A percentile compares a stretch with the other conserved stretches of the same genome.
phyloP scores from a whole-genome alignment of 1,140 invertebrate species.

The Macrotrachela quadricornifera region DNA sequence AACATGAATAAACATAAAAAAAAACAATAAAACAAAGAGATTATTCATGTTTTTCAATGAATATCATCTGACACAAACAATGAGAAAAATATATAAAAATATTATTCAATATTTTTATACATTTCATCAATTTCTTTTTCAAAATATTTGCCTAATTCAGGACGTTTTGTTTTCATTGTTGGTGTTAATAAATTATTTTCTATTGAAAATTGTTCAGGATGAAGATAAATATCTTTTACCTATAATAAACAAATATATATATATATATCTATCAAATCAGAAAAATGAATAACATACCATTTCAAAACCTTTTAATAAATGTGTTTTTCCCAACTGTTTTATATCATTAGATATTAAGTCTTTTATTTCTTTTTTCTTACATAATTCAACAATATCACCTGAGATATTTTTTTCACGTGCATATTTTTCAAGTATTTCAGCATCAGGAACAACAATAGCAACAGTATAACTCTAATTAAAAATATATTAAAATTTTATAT shows the following conservation, averaged over 20 bases:
- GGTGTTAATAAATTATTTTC: conserved; percentile 90
- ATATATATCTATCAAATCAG: too few species aligned
- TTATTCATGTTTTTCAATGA: too few species aligned
- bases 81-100: too few species aligned
- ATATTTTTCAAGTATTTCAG: conserved; percentile 71
- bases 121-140: conserved; percentile 3
- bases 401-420: conserved; percentile 55
- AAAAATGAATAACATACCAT: conserved; percentile 42
- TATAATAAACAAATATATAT: conserved; percentile 33
- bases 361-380: conserved; percentile 58
- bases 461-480: conserved; percentile 72
- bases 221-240: conserved; percentile 82
- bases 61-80: too few species aligned
- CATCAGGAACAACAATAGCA: conserved; percentile 76
- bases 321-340: conserved; percentile 58
- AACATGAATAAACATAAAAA: too few species aligned
- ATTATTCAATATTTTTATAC: background rate
- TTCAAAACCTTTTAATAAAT: conserved; percentile 79
- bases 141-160: conserved; percentile 1
- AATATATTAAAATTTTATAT: too few species aligned
- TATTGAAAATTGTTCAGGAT: conserved; percentile 75
- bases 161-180: conserved; percentile 74
- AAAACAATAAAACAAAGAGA: too few species aligned
- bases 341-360: conserved; percentile 70
- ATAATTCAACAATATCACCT: conserved; percentile 62